Evolutionary conservation across 1,140 invertebrate species (phyloP).

Genomic region (Drosophila watanabei): DNA sequence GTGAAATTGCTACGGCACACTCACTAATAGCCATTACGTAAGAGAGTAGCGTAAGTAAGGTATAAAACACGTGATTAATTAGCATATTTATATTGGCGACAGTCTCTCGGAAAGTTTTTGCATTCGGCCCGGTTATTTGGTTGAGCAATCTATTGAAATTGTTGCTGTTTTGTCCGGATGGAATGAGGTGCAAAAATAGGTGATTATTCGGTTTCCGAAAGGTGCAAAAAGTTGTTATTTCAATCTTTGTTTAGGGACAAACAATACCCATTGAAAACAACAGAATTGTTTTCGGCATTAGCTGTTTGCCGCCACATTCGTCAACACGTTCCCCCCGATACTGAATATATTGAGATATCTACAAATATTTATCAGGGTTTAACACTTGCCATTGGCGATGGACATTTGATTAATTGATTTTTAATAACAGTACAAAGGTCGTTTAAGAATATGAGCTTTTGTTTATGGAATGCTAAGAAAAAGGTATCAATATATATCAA

Average conservation of each 20-base stretch:
- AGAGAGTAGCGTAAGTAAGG: conserved; percentile 12
- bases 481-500: too few species aligned
- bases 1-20: conserved; percentile 12
- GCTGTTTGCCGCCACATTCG: conserved; percentile 10
- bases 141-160: conserved; percentile 7
- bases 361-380: conserved; percentile 33
- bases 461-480: too few species aligned
- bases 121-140: too few species aligned
- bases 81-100: conserved; percentile 46
- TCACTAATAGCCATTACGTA: conserved; percentile 25
- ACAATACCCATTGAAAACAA: conserved; percentile 20
- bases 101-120: conserved; percentile 12
- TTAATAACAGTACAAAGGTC: conserved; percentile 33
- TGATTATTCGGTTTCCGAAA: conserved; percentile 1
- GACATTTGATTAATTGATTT: conserved; percentile 55
- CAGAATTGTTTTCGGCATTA: conserved; percentile 25
- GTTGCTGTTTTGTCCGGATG: neutral
- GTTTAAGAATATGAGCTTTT: too few species aligned
- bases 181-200: conserved; percentile 7
- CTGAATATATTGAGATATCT: conserved; percentile 11
- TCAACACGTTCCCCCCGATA: neutral
- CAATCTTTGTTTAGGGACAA: neutral
- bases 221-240: conserved; percentile 14
- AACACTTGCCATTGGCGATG: conserved; percentile 23
- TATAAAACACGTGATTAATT: conserved; percentile 46